Evolutionary conservation across 2,888 invertebrate species (phyloP).

Genomic region (Drosophila percnosoma): DNA sequence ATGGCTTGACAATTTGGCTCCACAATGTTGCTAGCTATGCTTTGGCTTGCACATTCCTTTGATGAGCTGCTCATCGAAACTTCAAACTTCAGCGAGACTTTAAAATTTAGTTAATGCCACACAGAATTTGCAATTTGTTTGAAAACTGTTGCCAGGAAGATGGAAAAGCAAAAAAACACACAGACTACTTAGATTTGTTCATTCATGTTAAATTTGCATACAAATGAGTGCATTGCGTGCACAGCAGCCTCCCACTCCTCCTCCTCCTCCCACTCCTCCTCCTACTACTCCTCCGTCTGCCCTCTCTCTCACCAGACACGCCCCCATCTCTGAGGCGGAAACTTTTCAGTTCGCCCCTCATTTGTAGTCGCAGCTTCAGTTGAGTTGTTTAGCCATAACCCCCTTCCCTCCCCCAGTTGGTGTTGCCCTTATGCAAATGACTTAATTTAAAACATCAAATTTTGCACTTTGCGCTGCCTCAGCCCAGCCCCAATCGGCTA

Average conservation of each 20-base stretch:
- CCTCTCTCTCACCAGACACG: not conserved
- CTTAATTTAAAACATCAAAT: constrained; percentile 77
- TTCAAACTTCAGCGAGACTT: constrained; percentile 3
- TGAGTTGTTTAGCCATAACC: constrained; percentile 6
- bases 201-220: constrained; percentile 58
- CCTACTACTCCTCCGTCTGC: not conserved
- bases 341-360: constrained; percentile 28
- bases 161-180: not conserved
- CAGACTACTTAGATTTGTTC: constrained; percentile 55
- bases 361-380: constrained; percentile 41
- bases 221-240: constrained; percentile 57
- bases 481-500: constrained; percentile 5
- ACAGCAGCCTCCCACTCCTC: not conserved
- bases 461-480: constrained; percentile 56
- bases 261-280: not conserved
- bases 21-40: not conserved
- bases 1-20: not conserved
- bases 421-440: constrained; percentile 66
- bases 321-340: not conserved
- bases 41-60: constrained; percentile 2
- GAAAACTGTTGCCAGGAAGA: not conserved
- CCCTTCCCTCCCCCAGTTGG: not conserved
- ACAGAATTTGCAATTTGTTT: constrained; percentile 1
- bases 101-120: constrained; percentile 14
- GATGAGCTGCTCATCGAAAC: constrained; percentile 21